Conservation (phyloP, 1,140 invertebrate genomes). For the Prorops nasuta region DNA sequence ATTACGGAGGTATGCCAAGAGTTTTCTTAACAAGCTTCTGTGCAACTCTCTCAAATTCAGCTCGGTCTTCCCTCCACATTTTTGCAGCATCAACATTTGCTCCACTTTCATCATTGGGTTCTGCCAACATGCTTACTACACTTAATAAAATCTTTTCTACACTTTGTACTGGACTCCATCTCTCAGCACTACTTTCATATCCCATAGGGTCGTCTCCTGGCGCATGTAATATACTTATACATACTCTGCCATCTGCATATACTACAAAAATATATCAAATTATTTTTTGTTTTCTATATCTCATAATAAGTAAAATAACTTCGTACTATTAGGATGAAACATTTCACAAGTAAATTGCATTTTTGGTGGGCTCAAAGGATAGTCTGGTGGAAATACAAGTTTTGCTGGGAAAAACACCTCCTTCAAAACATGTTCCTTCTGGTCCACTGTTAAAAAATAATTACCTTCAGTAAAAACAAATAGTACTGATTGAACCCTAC, state of each 20-base stretch:
- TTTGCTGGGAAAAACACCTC: slow-evolving; percentile 96
- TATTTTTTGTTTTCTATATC: slow-evolving; percentile 4
- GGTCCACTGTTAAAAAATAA: slow-evolving; percentile 26
- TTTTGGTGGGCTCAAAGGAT: slow-evolving; percentile 97
- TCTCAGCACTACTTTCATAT: slow-evolving; percentile 95
- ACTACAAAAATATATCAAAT: slow-evolving; percentile 58
- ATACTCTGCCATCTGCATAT: slow-evolving; percentile 95
- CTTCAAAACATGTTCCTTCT: slow-evolving; percentile 84
- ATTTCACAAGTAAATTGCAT: slow-evolving; percentile 99
- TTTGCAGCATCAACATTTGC: slow-evolving; percentile 99
- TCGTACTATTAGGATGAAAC: slow-evolving; percentile 97
- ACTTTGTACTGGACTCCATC: slow-evolving; percentile 98
- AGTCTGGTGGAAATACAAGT: slow-evolving; percentile 93
- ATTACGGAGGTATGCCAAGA: slow-evolving; percentile 65
- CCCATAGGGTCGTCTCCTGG: slow-evolving; percentile 99
- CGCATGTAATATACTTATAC: slow-evolving; percentile 99
- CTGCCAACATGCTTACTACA: slow-evolving; percentile 98
- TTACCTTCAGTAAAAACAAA: slow-evolving; percentile 2
- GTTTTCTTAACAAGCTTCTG: slow-evolving; percentile 90
- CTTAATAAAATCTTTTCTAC: slow-evolving; percentile 98
- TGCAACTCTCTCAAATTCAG: slow-evolving; percentile 93
- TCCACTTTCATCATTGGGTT: slow-evolving; percentile 99
- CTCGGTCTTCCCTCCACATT: slow-evolving; percentile 96
- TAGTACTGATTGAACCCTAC: background rate
- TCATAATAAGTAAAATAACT: background rate